phyloP scores from a whole-genome alignment of 2,888 invertebrate species.

The Callosobruchus maculatus region DNA sequence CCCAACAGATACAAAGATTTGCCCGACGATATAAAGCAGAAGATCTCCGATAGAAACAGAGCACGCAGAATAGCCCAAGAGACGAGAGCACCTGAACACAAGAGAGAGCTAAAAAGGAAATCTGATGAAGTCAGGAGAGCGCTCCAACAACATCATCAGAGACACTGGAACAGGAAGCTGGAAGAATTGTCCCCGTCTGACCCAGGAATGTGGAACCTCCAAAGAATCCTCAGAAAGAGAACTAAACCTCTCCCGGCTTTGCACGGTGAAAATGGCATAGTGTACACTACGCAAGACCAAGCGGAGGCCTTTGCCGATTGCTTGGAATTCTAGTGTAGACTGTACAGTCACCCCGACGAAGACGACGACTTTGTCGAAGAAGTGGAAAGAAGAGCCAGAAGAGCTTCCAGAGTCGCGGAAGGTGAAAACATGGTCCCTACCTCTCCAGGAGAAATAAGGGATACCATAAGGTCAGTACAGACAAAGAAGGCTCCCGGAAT shows the following conservation, averaged over 20 bases:
- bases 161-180: too few species aligned
- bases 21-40: too few species aligned
- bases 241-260: slow-evolving; percentile 2
- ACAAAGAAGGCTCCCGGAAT: slow-evolving; percentile 7
- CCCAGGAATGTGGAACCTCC: too few species aligned
- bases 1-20: too few species aligned
- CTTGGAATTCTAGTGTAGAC: slow-evolving; percentile 9
- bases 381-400: neutral
- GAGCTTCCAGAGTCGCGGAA: neutral
- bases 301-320: slow-evolving; percentile 12
- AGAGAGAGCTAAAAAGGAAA: too few species aligned
- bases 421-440: neutral
- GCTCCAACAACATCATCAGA: too few species aligned
- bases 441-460: neutral
- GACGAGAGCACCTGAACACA: too few species aligned
- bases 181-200: too few species aligned
- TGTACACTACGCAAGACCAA: slow-evolving; percentile 8
- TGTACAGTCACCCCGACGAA: slow-evolving; percentile 3
- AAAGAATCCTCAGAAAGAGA: neutral
- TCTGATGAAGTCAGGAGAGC: too few species aligned
- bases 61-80: too few species aligned
- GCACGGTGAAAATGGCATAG: slow-evolving; percentile 9
- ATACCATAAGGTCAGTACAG: neutral
- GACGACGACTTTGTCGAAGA: slow-evolving; percentile 11
- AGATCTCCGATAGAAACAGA: too few species aligned